phyloP scores from a whole-genome alignment of 2,113 vertebrate genomes.

The Pleuronectes platessa region DNA sequence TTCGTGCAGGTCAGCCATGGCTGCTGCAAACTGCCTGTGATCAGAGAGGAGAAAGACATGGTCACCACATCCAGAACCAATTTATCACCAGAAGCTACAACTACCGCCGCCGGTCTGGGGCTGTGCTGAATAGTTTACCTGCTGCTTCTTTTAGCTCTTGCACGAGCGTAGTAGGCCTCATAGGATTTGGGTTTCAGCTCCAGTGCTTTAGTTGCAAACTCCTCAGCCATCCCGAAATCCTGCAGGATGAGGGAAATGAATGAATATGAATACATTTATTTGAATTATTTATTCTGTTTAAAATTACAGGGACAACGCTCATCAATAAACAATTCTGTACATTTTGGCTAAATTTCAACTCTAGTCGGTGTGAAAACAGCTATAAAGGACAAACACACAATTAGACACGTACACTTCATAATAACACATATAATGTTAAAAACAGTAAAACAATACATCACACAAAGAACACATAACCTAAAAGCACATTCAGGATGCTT shows the following conservation, averaged over 20 bases:
- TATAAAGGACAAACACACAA: no score
- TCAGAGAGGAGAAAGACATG: constrained; percentile 4
- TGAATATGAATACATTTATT: background rate
- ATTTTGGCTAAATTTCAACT: no score
- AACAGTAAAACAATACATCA: no score
- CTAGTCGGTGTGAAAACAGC: no score
- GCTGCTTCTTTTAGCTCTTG: constrained; percentile 97
- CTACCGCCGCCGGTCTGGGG: background rate
- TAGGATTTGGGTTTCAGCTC: constrained; percentile 97
- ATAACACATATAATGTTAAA: no score
- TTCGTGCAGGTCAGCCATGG: constrained; percentile 91
- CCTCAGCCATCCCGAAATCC: constrained; percentile 99
- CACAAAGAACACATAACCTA: no score
- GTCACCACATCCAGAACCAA: constrained; percentile 8
- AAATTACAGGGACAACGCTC: no score
- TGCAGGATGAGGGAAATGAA: constrained; percentile 52
- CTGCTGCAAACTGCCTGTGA: constrained; percentile 91
- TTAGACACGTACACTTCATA: no score
- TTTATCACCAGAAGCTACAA: background rate
- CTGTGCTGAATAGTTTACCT: constrained; percentile 83
- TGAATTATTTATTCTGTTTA: no score
- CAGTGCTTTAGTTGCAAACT: constrained; percentile 96
- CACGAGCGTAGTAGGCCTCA: constrained; percentile 96
- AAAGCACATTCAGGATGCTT: no score
- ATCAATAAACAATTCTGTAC: background rate